A percentile compares a stretch with the other conserved stretches of the same genome.
phyloP scores from a whole-genome alignment of 30 jellyfish, hydroid and myxozoan species.

The Chironex yamaguchii region DNA sequence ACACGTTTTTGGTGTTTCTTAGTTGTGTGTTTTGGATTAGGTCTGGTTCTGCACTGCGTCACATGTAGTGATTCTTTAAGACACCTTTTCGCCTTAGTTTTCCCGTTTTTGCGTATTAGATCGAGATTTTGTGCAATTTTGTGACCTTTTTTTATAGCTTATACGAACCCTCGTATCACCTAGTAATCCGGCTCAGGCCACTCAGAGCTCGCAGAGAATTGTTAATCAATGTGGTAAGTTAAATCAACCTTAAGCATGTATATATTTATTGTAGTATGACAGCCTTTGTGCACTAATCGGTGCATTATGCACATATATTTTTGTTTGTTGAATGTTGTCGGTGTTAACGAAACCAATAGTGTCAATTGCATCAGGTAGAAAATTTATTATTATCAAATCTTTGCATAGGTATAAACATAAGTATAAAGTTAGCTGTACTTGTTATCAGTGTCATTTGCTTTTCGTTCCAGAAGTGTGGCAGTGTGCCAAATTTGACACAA shows the following conservation, averaged over 20 bases:
- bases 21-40: neutral
- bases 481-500: too few species aligned
- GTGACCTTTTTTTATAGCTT: constrained; percentile 47
- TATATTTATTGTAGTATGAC: neutral
- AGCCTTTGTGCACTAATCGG: neutral
- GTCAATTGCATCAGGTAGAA: neutral
- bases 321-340: neutral
- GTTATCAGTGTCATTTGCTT: too few species aligned
- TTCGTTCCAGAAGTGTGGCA: too few species aligned
- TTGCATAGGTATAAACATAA: too few species aligned
- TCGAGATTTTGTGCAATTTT: neutral
- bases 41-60: neutral
- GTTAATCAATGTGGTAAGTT: constrained; percentile 86
- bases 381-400: too few species aligned
- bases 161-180: constrained; percentile 89
- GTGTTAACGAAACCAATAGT: neutral
- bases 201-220: constrained; percentile 87
- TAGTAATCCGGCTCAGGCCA: constrained; percentile 95
- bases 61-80: neutral
- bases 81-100: neutral
- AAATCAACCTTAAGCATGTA: neutral
- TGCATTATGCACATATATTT: neutral
- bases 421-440: too few species aligned
- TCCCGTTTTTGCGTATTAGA: too few species aligned
- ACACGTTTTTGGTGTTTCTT: too few species aligned